Evolutionary conservation across 2,113 vertebrate genomes (phyloP).

Genomic region (Etheostoma cragini): DNA sequence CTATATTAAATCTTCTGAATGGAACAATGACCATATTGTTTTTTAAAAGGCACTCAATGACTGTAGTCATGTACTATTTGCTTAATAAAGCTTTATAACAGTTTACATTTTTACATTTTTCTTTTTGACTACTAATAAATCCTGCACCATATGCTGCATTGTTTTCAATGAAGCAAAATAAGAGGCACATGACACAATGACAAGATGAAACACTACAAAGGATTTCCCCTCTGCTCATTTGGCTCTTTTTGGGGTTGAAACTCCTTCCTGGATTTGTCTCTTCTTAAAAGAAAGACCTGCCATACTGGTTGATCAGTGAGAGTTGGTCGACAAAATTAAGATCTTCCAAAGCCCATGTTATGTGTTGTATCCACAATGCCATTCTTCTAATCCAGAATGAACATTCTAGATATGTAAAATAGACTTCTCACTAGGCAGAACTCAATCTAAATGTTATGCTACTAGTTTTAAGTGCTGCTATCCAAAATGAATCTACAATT

Average conservation of each 20-base stretch:
- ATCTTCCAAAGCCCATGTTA: no score
- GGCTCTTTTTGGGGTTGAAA: rapidly evolving
- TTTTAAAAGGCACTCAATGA: no score
- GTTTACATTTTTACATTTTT: not conserved
- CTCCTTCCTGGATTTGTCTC: not conserved
- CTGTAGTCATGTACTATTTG: not conserved
- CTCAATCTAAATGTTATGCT: no score
- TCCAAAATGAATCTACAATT: no score
- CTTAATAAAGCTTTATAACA: not conserved
- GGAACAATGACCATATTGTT: no score
- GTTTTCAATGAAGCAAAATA: not conserved
- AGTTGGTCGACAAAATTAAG: no score
- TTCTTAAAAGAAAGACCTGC: not conserved
- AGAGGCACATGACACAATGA: not conserved
- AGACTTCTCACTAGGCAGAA: no score
- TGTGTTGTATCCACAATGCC: no score
- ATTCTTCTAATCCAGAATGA: no score
- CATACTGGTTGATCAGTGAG: no score
- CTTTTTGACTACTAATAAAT: not conserved
- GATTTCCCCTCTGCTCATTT: not conserved
- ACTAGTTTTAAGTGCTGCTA: no score
- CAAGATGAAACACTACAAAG: not conserved
- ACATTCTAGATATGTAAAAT: no score
- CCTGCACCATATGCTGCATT: not conserved
- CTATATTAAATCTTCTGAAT: not conserved